Base-by-base conservation (phyloP, 35 echinoderm and acorn worm genomes). In the Eucidaris tribuloides region DNA sequence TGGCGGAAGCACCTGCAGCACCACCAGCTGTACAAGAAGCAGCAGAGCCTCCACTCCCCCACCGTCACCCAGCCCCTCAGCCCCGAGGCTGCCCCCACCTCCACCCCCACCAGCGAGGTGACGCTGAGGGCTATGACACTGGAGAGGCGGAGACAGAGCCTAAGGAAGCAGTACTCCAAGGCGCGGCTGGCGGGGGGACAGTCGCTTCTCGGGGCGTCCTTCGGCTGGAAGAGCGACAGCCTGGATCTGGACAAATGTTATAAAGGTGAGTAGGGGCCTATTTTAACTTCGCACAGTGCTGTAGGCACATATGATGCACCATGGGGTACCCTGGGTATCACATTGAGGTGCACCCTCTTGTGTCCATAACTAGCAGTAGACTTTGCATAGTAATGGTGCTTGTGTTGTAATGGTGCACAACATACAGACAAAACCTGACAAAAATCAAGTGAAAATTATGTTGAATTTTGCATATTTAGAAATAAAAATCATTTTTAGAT, bases 111-210 rank as follows among this genome's bases (percentile, higher is more conserved):
- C 76, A 97, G 94, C 50, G 81, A 97, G 46, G 78, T 97, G 58
- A 97, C 94, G 17, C 89, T 97, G 19, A 88, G 85, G 58, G 94
- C 94, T 15, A 92, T 97, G 77, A 97, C 94, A 0, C 68, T 97
- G 7, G 94, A 97, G 72, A 83, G 89, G 44, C 65, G 94, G 1
- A 56, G 94, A 19, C 89, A 88, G 76, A 97, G 89, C 48, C 77
- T 97, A 20, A 71, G 89, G 40, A 91, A 92, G 65, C 94, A 97
- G 42, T 85, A 82, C 42, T 97, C 94, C 48, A 89, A 82, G 62
- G 64, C 74, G 20, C 65, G 72, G 65, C 46, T 63, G 6, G 52
- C 44, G 29, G 48, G 90, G 7, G 45, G 65, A 1, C 24, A 42
- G 4, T 65, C 78, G 0, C 42, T 65, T 6, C 7, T 77, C 45